Evolutionary conservation across 1,140 invertebrate species (phyloP).

Genomic region (Mycetomoellerius zeteki): DNA sequence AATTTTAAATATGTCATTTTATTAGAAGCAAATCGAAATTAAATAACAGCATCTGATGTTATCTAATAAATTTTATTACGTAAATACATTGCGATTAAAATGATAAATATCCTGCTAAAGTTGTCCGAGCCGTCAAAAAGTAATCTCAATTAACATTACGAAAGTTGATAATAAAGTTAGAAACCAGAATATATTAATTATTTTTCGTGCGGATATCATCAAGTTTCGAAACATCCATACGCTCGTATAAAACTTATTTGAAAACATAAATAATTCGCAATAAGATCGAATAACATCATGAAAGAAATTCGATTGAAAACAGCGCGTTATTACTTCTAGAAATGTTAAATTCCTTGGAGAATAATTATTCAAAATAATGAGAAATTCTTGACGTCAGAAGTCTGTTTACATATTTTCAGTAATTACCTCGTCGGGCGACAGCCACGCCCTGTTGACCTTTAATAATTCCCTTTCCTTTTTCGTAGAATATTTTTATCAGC

Average conservation of each 20-base stretch:
- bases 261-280: neutral
- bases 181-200: conserved; percentile 28
- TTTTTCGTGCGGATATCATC: neutral
- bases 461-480: neutral
- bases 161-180: conserved; percentile 34
- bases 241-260: neutral
- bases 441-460: conserved; percentile 35
- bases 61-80: neutral
- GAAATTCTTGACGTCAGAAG: neutral
- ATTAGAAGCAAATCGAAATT: neutral
- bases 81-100: neutral
- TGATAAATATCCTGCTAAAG: neutral
- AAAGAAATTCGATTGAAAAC: neutral
- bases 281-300: too few relatives aligned
- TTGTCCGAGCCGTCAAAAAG: neutral
- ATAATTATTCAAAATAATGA: neutral
- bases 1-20: neutral
- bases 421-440: neutral
- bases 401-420: neutral
- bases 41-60: neutral
- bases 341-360: neutral
- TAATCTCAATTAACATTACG: neutral
- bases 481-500: neutral
- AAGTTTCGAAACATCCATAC: neutral
- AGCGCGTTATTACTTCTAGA: neutral